These are phyloP conservation scores for Bombycilla garrulus DNA, from an alignment of 2,113 vertebrate species.

Conservation along the genomic window DNA sequence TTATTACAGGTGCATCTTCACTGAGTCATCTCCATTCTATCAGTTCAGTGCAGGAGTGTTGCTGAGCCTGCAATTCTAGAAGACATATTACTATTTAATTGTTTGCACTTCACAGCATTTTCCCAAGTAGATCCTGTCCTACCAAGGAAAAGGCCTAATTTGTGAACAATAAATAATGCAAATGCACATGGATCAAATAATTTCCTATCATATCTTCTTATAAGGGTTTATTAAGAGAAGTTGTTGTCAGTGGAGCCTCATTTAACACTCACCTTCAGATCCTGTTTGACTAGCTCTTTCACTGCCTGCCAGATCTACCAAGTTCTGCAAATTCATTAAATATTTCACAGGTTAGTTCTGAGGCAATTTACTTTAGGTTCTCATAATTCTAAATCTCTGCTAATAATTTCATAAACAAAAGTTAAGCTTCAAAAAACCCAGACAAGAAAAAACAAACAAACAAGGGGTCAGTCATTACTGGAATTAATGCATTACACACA, in stretches of 20 bases:
- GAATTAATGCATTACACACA: not conserved
- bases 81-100: not conserved
- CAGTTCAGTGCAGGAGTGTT: not conserved
- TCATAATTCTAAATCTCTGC: not conserved
- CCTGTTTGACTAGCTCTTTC: slow-evolving; percentile 95
- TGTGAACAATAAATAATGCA: not conserved
- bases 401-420: not conserved
- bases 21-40: not conserved
- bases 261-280: slow-evolving; percentile 83
- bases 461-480: not conserved
- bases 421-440: not conserved
- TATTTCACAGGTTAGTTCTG: not conserved
- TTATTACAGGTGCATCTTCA: not conserved
- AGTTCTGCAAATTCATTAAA: slow-evolving; percentile 77
- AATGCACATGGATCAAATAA: not conserved
- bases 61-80: not conserved
- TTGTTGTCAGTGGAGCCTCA: not conserved
- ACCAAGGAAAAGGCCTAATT: not conserved
- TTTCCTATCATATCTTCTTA: not conserved
- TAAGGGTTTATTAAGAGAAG: not conserved
- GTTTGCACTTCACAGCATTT: not conserved
- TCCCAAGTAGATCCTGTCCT: not conserved
- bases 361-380: not conserved
- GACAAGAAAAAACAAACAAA: not conserved
- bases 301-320: slow-evolving; percentile 94